These are phyloP conservation scores for Tipula helvola DNA, from an alignment of 2,888 invertebrate genomes.

Conservation along the genomic window DNA sequence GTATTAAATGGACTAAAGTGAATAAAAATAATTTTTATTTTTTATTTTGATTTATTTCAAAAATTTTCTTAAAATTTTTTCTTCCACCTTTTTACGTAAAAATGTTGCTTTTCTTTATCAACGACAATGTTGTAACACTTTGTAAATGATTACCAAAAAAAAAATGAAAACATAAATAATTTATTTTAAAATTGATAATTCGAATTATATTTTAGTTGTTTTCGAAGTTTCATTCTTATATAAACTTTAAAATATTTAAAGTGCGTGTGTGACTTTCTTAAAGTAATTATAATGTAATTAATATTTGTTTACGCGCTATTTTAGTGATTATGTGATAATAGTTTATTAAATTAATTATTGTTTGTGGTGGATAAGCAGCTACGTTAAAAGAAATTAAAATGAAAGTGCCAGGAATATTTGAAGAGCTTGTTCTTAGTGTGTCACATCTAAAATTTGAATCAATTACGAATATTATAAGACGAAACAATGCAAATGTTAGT, in stretches of 20 bases:
- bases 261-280: background rate
- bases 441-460: constrained; percentile 30
- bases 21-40: background rate
- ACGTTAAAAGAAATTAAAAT: background rate
- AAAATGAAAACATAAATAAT: background rate
- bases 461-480: constrained; percentile 20
- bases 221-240: background rate
- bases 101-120: background rate
- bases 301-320: background rate
- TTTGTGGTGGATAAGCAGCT: background rate
- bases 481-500: constrained; percentile 30
- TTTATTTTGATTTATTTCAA: background rate
- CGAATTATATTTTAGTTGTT: background rate
- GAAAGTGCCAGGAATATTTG: constrained; percentile 30
- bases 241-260: background rate
- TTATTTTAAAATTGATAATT: background rate
- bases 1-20: background rate
- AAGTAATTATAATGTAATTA: background rate
- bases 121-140: background rate
- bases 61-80: background rate
- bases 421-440: constrained; percentile 34
- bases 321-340: constrained; percentile 4
- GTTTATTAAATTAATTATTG: constrained; percentile 8
- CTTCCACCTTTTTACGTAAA: background rate
- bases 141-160: background rate